phyloP scores from a whole-genome alignment of 2,113 vertebrate genomes.

The Ptilonorhynchus violaceus region DNA sequence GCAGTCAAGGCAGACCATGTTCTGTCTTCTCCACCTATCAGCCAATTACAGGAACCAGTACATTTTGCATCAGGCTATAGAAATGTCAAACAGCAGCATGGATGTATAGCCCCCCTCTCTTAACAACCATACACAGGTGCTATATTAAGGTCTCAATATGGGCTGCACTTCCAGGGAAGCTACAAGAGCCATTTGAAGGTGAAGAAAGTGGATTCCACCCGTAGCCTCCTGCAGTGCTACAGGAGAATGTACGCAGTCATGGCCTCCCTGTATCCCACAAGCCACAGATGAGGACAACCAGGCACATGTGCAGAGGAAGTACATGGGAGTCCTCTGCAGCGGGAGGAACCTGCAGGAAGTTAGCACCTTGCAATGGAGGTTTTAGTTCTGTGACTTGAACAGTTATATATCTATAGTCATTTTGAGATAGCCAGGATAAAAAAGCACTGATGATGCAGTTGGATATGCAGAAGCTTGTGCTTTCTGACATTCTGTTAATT shows the following conservation, averaged over 20 bases:
- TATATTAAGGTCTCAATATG: background rate
- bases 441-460: background rate
- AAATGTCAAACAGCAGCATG: background rate
- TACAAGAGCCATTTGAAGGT: background rate
- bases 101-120: background rate
- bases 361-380: background rate
- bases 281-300: background rate
- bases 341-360: background rate
- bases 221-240: background rate
- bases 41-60: background rate
- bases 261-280: background rate
- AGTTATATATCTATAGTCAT: rapidly evolving
- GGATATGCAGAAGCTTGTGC: background rate
- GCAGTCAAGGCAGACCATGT: background rate
- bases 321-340: background rate
- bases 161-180: background rate
- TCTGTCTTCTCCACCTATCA: background rate
- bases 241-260: rapidly evolving
- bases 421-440: background rate
- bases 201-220: background rate
- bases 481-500: background rate
- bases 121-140: background rate
- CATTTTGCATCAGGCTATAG: background rate
- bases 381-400: background rate
- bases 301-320: rapidly evolving